Base-by-base conservation (phyloP, 2,888 invertebrate genomes). In the Brenthis hecate region DNA sequence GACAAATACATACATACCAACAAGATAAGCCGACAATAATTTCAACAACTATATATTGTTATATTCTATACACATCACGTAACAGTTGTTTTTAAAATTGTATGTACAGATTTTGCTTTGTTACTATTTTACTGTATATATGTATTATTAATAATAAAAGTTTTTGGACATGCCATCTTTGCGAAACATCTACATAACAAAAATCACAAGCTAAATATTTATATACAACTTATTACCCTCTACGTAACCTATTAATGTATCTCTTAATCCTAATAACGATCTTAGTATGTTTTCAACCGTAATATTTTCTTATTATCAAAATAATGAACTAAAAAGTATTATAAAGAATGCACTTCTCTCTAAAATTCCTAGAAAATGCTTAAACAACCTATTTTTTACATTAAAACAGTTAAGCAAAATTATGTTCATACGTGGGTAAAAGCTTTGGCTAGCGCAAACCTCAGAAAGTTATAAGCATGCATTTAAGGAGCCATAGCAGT, bases 221-320 rank as follows among this genome's bases (percentile, higher is more conserved):
- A 6, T 32, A 32, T 19, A 43, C 57, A 79, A 16, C 57, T 47
- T 57, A 19, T 47, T 19, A 47, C 14, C 47, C 14, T 43, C 36
- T 8, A 57, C 16, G 43, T 19, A 57, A 23, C 57, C 57, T 57
- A 47, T 47, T 57, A 43, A 57, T 47, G 57, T 57, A 19, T 47
- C 13, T 36, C 8, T 11, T 57, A 23, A 57, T 19, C 47, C 3
- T 3, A 23, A 57, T 6, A 57, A 13, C 19, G 43, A 23, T 19
- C 19, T 19, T 0, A 23, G 47, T 43, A 47, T 47, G 0, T 47
- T 57, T 14, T 23, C 57, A 23, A 47, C 47, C 13, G 14, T 47
- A 57, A 47, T 8, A 13, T 57, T 19, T 57, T 23, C 19, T 57
- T 47, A 57, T 23, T 94, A 94, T 0, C 96, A 96, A 91, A 95